Percentiles rank a stretch among this genome's conserved stretches.
These are phyloP conservation scores for Hyposoter dolosus DNA, from an alignment of 2,888 invertebrate species.

Conservation along the genomic window DNA sequence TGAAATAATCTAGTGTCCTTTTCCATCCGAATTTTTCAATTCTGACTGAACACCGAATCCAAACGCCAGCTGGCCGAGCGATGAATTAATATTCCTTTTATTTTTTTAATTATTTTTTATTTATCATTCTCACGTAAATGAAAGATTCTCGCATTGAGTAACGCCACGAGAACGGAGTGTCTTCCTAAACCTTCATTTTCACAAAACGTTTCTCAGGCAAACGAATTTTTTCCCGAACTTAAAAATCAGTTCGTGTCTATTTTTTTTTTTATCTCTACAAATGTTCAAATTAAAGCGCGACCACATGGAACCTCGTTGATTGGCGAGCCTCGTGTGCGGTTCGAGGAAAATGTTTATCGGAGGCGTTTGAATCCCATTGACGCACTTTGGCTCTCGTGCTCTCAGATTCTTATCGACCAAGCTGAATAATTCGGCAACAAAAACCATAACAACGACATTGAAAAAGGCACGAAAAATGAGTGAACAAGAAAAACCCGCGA, in stretches of 20 bases:
- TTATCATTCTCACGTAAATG: constrained; percentile 33
- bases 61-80: constrained; percentile 71
- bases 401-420: not conserved
- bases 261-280: not conserved
- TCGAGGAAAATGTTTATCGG: not conserved
- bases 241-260: not conserved
- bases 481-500: not conserved
- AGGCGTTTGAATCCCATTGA: not conserved
- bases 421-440: too few relatives aligned
- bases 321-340: not conserved
- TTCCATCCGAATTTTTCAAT: constrained; percentile 15
- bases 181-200: not conserved
- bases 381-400: constrained; percentile 8
- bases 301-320: not conserved
- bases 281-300: not conserved
- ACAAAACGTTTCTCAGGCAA: not conserved
- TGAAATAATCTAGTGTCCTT: constrained; percentile 58
- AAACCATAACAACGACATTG: not conserved
- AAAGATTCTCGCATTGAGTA: constrained; percentile 53
- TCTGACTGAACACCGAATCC: constrained; percentile 21
- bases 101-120: constrained; percentile 20
- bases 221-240: not conserved
- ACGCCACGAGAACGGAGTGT: constrained; percentile 28
- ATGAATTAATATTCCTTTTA: constrained; percentile 45
- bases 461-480: not conserved